Evolutionary conservation across 1,140 invertebrate species (phyloP).

Genomic region (Macrotrachela quadricornifera): DNA sequence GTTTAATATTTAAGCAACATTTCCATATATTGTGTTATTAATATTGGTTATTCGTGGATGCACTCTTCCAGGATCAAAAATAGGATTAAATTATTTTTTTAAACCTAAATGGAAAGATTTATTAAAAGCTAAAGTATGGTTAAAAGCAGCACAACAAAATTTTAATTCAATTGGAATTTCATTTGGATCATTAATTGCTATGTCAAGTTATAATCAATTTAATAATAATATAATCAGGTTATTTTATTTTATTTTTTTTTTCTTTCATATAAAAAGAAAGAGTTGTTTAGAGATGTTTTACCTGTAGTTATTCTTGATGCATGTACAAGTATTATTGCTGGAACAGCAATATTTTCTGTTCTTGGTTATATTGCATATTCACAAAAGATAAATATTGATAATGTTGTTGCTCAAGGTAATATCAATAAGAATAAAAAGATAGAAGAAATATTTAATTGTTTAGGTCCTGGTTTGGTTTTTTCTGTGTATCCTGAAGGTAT

Average conservation of each 20-base stretch:
- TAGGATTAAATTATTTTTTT: slow-evolving; percentile 59
- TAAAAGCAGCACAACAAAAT: slow-evolving; percentile 71
- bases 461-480: slow-evolving; percentile 26
- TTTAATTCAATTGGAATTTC: slow-evolving; percentile 77
- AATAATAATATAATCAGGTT: slow-evolving; percentile 1
- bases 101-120: slow-evolving; percentile 58
- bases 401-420: slow-evolving; percentile 22
- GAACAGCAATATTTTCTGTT: slow-evolving; percentile 26
- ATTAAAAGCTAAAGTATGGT: slow-evolving; percentile 62
- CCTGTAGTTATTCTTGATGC: slow-evolving; percentile 12
- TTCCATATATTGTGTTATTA: slow-evolving; percentile 57
- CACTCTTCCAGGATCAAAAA: slow-evolving; percentile 48
- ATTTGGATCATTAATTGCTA: slow-evolving; percentile 75
- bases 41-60: slow-evolving; percentile 49
- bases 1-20: slow-evolving; percentile 46
- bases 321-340: slow-evolving; percentile 21
- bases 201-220: slow-evolving; percentile 52
- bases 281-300: neutral
- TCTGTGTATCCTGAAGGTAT: slow-evolving; percentile 27
- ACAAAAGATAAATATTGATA: slow-evolving; percentile 17
- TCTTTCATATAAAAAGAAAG: neutral
- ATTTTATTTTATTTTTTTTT: neutral
- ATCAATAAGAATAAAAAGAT: too few relatives aligned
- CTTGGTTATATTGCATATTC: slow-evolving; percentile 20
- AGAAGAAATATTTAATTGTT: slow-evolving; percentile 2